phyloP scores from a whole-genome alignment of 2,113 vertebrate species.

The Oryzias melastigma region DNA sequence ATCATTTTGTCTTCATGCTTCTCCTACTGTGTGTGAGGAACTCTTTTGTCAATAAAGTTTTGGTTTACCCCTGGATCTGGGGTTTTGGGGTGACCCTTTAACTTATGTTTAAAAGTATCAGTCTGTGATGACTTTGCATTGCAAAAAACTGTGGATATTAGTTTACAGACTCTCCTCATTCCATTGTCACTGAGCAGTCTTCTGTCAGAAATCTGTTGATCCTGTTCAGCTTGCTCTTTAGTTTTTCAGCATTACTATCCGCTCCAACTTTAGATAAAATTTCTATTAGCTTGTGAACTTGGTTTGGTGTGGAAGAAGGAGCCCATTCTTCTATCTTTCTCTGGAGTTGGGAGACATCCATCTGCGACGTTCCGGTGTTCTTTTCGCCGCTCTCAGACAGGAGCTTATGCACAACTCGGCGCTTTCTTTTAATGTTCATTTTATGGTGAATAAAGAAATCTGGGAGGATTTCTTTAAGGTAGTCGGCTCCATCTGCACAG shows the following conservation, averaged over 20 bases:
- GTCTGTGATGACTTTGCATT: too few relatives aligned
- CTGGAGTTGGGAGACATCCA: accelerated
- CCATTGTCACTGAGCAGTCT: not conserved
- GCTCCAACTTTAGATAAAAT: accelerated
- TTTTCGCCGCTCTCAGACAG: accelerated
- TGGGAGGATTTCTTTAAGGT: slow-evolving; percentile 46
- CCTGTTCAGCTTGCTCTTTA: slow-evolving; percentile 25
- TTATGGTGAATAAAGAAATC: slow-evolving; percentile 38
- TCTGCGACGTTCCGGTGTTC: accelerated
- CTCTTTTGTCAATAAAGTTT: too few relatives aligned
- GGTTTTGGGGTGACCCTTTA: too few relatives aligned
- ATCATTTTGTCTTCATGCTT: too few relatives aligned
- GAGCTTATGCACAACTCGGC: slow-evolving; percentile 19
- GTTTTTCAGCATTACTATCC: accelerated
- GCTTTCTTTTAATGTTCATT: not conserved
- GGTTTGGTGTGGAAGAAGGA: accelerated
- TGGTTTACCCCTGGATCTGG: too few relatives aligned
- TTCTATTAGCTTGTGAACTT: not conserved
- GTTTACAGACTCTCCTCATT: not conserved
- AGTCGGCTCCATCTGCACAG: slow-evolving; percentile 19
- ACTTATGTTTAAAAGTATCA: too few relatives aligned
- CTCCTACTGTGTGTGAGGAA: too few relatives aligned
- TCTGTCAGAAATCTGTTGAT: not conserved
- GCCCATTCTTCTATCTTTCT: not conserved
- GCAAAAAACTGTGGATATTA: not conserved